phyloP scores from a whole-genome alignment of 2,113 vertebrate genomes.

The Cyrtonyx montezumae region DNA sequence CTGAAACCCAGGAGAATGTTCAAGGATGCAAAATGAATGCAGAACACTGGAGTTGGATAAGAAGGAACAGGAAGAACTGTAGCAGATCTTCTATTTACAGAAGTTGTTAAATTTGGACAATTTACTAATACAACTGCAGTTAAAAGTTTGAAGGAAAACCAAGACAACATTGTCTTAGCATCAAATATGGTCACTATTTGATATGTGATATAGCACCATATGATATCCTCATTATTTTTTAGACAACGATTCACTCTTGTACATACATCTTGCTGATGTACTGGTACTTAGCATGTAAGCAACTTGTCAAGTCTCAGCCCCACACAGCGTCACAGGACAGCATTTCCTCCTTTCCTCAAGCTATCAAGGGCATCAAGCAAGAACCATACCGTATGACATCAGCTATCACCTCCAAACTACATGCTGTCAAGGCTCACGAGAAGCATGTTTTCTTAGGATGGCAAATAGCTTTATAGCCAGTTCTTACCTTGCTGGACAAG shows the following conservation, averaged over 20 bases:
- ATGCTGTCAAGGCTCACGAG: background rate
- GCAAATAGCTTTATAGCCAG: background rate
- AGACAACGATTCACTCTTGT: background rate
- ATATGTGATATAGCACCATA: background rate
- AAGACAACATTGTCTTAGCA: background rate
- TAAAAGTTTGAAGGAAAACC: background rate
- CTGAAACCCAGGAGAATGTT: background rate
- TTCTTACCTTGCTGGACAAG: slow-evolving; percentile 83
- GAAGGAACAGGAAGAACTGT: background rate
- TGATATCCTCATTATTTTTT: background rate
- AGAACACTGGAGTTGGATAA: background rate
- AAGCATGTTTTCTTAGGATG: background rate
- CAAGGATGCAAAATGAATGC: background rate
- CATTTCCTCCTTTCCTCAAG: background rate
- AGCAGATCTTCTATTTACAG: background rate
- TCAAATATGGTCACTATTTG: background rate
- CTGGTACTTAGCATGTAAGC: background rate
- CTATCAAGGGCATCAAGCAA: background rate
- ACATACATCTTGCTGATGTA: background rate
- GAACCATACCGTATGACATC: background rate
- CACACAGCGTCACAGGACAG: background rate
- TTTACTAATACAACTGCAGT: background rate
- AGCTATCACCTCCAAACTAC: background rate
- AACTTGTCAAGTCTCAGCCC: background rate
- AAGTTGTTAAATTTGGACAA: background rate